Evolutionary conservation across 2,113 vertebrate genomes (phyloP).

Genomic region (Mellivora capensis): DNA sequence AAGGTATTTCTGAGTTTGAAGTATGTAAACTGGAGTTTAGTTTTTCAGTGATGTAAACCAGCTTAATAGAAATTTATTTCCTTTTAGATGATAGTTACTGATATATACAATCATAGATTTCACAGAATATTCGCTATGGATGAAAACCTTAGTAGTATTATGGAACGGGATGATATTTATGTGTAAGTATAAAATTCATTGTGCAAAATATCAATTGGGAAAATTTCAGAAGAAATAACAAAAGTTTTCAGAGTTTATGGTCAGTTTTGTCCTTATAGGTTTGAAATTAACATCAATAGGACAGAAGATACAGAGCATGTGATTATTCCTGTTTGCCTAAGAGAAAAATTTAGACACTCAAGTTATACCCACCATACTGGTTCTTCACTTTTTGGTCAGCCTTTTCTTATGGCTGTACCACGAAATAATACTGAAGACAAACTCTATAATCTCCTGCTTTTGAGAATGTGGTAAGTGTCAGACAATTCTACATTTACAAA

Average conservation of each 20-base stretch:
- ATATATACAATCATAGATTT: constrained; percentile 99
- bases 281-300: constrained; percentile 88
- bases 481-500: constrained; percentile 24
- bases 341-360: constrained; percentile 96
- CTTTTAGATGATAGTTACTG: constrained; percentile 94
- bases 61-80: constrained; percentile 73
- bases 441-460: constrained; percentile 95
- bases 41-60: constrained; percentile 44
- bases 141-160: constrained; percentile 98
- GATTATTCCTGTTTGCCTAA: constrained; percentile 95
- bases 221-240: constrained; percentile 2
- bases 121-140: constrained; percentile 98
- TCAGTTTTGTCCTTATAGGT: constrained; percentile 56
- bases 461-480: constrained; percentile 91
- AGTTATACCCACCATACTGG: constrained; percentile 95
- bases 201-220: not conserved
- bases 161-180: constrained; percentile 98
- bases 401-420: constrained; percentile 96
- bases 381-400: constrained; percentile 94
- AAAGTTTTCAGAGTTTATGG: constrained; percentile 29
- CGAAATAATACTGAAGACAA: constrained; percentile 96
- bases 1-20: constrained; percentile 61
- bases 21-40: not conserved
- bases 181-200: constrained; percentile 88
- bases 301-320: constrained; percentile 96